phyloP scores from a whole-genome alignment of 1,140 invertebrate genomes.

The Sitodiplosis mosellana region DNA sequence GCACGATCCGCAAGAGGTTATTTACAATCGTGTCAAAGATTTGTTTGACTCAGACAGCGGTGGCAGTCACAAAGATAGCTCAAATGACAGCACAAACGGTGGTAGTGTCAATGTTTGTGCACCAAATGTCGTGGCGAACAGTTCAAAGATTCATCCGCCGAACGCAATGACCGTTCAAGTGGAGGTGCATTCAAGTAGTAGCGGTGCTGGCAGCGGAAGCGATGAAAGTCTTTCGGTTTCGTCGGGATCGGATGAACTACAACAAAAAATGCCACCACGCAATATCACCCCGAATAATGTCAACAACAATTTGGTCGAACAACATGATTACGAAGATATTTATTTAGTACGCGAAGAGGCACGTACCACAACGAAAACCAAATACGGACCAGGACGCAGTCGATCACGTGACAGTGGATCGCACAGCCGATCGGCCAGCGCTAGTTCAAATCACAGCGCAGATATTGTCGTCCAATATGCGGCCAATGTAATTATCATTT shows the following conservation, averaged over 20 bases:
- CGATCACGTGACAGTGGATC: slow-evolving; percentile 44
- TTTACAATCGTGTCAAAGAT: slow-evolving; percentile 58
- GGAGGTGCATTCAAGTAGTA: slow-evolving; percentile 42
- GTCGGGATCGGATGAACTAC: slow-evolving; percentile 26
- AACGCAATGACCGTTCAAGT: slow-evolving; percentile 34
- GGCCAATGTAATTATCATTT: not conserved
- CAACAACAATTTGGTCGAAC: slow-evolving; percentile 12
- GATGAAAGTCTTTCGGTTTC: slow-evolving; percentile 37
- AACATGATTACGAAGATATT: slow-evolving; percentile 55
- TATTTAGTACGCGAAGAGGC: slow-evolving; percentile 42
- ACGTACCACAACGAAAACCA: slow-evolving; percentile 11
- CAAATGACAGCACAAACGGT: slow-evolving; percentile 16
- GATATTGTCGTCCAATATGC: slow-evolving; percentile 22
- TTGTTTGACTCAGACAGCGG: slow-evolving; percentile 41
- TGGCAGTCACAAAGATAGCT: slow-evolving; percentile 10
- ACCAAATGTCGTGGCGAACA: not conserved
- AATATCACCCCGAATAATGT: slow-evolving; percentile 12
- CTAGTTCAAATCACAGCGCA: slow-evolving; percentile 28
- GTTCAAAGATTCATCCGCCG: not conserved
- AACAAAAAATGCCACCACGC: slow-evolving; percentile 8
- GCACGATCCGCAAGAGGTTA: slow-evolving; percentile 56
- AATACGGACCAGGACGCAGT: slow-evolving; percentile 17
- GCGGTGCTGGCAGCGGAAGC: slow-evolving; percentile 34
- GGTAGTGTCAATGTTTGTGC: no score
- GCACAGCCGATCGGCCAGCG: slow-evolving; percentile 41